Base-by-base conservation (phyloP, 2,888 invertebrate species). In the Sminthurides aquaticus region DNA sequence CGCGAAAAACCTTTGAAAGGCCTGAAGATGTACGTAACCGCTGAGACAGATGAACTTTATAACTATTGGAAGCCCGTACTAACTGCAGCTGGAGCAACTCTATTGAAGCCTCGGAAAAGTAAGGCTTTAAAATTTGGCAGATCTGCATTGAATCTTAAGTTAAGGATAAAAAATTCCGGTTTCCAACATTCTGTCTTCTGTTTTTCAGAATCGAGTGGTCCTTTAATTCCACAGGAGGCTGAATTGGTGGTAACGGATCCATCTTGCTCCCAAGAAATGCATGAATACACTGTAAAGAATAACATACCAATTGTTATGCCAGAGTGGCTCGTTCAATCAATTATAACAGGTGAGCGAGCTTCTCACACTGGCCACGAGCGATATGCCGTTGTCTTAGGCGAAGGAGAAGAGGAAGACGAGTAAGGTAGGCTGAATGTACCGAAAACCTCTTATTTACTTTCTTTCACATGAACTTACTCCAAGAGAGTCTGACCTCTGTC, bases 241-340 rank as follows among this genome's bases (percentile, higher is more conserved):
- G 66, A 72, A 56, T 69, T 74, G 20, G 57, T 74, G 34, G 73
- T 73, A 18, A 71, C 69, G 0, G 73, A 73, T 22, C 49, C 67
- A 1, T 68, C 70, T 8, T 70, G 68, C 34, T 58, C 71, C 11
- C 22, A 25, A 1, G 69, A 67, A 48, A 48, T 71, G 11, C 29
- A 67, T 11, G 65, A 58, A 1, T 55, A 64, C 15, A 71, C 72
- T 1, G 60, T 59, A 24, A 54, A 57, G 8, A 60, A 43, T 5
- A 56, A 27, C 15, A 64, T 72, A 28, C 73, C 74, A 20, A 56
- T 70, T 22, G 74, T 74, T 3, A 73, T 69, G 43, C 72, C 73
- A 5, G 74, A 74, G 60, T 74, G 74, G 74, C 57, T 74, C n/a
- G 72, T 74, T 3, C 74, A 74, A 57, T 68, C 72, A 1, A 74